A percentile compares a stretch with the other conserved stretches of the same genome.
Evolutionary conservation across 2,888 invertebrate genomes (phyloP).

Genomic region (Netelia fuscicornis): DNA sequence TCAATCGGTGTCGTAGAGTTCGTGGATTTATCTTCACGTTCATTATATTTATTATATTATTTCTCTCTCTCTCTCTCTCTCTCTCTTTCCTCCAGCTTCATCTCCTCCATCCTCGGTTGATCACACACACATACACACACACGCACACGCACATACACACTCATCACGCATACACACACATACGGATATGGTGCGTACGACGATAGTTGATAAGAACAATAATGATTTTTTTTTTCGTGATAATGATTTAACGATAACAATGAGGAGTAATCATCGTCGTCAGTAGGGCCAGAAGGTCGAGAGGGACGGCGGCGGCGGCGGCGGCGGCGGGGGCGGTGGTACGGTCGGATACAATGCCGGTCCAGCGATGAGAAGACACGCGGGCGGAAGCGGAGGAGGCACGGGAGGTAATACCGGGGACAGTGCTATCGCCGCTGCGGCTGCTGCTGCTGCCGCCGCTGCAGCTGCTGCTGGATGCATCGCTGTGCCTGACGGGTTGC

Average conservation of each 20-base stretch:
- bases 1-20: not conserved
- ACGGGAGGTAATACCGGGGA: constrained; percentile 83
- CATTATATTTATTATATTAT: not conserved
- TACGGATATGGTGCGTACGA: not conserved
- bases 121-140: not conserved
- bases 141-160: not conserved
- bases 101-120: not conserved
- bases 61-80: constrained; percentile 9
- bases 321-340: constrained; percentile 81
- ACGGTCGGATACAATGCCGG: constrained; percentile 82
- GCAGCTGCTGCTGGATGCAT: constrained; percentile 72
- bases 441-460: constrained; percentile 73
- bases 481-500: constrained; percentile 68
- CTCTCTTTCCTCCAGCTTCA: not conserved
- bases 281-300: constrained; percentile 84
- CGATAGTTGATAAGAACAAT: not conserved
- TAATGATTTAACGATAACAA: constrained; percentile 19
- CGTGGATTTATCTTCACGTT: not conserved
- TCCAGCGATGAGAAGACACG: constrained; percentile 82
- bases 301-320: constrained; percentile 76
- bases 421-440: constrained; percentile 82
- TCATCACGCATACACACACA: not conserved
- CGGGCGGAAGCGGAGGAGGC: constrained; percentile 80
- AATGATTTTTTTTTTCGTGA: not conserved
- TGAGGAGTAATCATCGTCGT: constrained; percentile 56